A percentile compares a stretch with the other conserved stretches of the same genome.
phyloP scores from a whole-genome alignment of 2,888 invertebrate species.

The Ernsta delagoae region DNA sequence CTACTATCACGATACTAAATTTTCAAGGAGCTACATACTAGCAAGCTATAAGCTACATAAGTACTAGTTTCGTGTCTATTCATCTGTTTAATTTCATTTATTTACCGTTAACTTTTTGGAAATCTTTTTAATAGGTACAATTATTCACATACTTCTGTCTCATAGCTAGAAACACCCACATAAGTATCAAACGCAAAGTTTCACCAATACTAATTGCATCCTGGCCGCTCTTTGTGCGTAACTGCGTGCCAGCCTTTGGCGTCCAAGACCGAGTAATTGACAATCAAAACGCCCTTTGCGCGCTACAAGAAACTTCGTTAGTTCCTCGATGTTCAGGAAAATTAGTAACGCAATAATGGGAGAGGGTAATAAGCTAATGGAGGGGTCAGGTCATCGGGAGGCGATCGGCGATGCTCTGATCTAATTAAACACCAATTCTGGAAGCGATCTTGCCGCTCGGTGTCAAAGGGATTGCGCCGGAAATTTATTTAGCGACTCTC shows the following conservation, averaged over 20 bases:
- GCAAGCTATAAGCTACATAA: too few relatives aligned
- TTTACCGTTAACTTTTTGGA: too few relatives aligned
- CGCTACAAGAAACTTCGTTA: slow-evolving; percentile 74
- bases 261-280: slow-evolving; percentile 77
- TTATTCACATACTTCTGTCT: too few relatives aligned
- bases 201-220: slow-evolving; percentile 73
- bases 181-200: slow-evolving; percentile 55
- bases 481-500: slow-evolving; percentile 57
- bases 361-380: slow-evolving; percentile 80
- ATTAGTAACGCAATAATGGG: slow-evolving; percentile 82
- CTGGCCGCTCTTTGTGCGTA: slow-evolving; percentile 67
- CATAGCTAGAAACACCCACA: not conserved
- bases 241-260: slow-evolving; percentile 55
- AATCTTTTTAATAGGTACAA: too few relatives aligned
- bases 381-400: slow-evolving; percentile 64
- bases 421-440: slow-evolving; percentile 73
- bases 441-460: slow-evolving; percentile 59
- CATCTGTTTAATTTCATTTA: too few relatives aligned
- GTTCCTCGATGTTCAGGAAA: slow-evolving; percentile 76
- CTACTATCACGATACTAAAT: too few relatives aligned
- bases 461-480: slow-evolving; percentile 54
- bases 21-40: too few relatives aligned
- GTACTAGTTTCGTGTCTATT: too few relatives aligned
- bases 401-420: slow-evolving; percentile 63
- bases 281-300: slow-evolving; percentile 81